A percentile compares a stretch with the other conserved stretches of the same genome.
Evolutionary conservation across 2,888 invertebrate genomes (phyloP).

Genomic region (Ptychoptera albimana): DNA sequence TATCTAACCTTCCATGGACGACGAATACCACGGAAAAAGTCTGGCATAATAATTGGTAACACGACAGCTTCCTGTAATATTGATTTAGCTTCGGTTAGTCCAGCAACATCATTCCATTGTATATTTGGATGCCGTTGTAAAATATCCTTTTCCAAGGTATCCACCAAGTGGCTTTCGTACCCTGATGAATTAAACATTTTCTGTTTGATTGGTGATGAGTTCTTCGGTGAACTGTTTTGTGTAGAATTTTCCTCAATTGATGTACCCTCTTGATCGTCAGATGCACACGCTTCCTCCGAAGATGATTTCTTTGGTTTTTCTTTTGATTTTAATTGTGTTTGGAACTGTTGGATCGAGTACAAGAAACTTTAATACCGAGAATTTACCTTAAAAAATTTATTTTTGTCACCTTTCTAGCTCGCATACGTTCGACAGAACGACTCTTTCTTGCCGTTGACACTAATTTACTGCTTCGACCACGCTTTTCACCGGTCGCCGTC

Average conservation of each 20-base stretch:
- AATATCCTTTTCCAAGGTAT: conserved; percentile 71
- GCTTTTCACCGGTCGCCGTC: conserved; percentile 29
- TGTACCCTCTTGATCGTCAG: conserved; percentile 30
- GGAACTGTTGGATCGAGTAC: neutral
- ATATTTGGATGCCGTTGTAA: conserved; percentile 66
- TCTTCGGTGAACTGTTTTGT: conserved; percentile 23
- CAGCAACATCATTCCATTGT: conserved; percentile 65
- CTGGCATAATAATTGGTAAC: conserved; percentile 71
- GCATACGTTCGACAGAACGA: conserved; percentile 29
- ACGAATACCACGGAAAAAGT: conserved; percentile 75
- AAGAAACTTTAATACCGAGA: neutral
- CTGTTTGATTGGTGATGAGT: conserved; percentile 22
- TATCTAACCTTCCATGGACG: conserved; percentile 62
- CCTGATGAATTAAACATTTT: conserved; percentile 49
- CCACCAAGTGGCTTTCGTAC: conserved; percentile 60
- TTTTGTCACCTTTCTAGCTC: conserved; percentile 26
- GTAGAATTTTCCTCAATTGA: conserved; percentile 30
- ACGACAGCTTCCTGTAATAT: conserved; percentile 77
- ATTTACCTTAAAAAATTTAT: neutral
- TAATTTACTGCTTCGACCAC: conserved; percentile 15
- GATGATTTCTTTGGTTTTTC: conserved; percentile 26
- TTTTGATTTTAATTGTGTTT: conserved; percentile 29
- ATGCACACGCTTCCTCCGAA: conserved; percentile 31
- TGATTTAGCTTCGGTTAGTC: conserved; percentile 56
- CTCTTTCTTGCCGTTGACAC: conserved; percentile 26